Percentiles rank a stretch among this genome's conserved stretches.
These are phyloP conservation scores for Aptenodytes forsteri DNA, from an alignment of 2,113 vertebrate genomes.

Conservation along the genomic window DNA sequence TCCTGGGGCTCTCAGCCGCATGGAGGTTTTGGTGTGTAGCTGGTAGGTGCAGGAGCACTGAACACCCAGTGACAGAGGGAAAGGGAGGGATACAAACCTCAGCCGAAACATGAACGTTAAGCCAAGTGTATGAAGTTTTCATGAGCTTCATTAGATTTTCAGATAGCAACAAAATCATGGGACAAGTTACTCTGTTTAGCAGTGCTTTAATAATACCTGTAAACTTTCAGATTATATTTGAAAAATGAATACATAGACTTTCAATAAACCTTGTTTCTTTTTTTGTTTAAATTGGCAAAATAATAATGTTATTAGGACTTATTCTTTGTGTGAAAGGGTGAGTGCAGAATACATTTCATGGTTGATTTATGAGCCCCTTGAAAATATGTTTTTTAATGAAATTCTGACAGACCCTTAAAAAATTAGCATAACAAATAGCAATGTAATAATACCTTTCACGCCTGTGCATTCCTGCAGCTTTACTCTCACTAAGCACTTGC, in stretches of 20 bases:
- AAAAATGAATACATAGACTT: neutral
- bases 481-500: neutral
- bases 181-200: neutral
- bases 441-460: slow-evolving; percentile 46
- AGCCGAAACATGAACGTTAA: neutral
- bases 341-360: slow-evolving; percentile 43
- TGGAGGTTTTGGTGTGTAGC: neutral
- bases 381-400: slow-evolving; percentile 53
- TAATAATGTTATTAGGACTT: neutral
- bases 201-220: neutral
- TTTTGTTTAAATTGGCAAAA: neutral
- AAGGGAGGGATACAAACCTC: neutral
- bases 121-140: neutral
- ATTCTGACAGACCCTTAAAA: slow-evolving; percentile 47
- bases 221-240: neutral
- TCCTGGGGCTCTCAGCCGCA: neutral
- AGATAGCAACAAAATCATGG: neutral
- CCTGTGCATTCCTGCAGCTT: slow-evolving; percentile 33
- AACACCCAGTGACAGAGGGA: neutral
- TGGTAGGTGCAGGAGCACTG: neutral
- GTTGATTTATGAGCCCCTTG: slow-evolving; percentile 46
- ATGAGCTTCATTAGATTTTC: neutral
- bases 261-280: neutral
- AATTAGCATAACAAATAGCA: slow-evolving; percentile 58
- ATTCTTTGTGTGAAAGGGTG: neutral